These are phyloP conservation scores for Aphrophora alni DNA, from an alignment of 2,888 invertebrate species.

Conservation along the genomic window DNA sequence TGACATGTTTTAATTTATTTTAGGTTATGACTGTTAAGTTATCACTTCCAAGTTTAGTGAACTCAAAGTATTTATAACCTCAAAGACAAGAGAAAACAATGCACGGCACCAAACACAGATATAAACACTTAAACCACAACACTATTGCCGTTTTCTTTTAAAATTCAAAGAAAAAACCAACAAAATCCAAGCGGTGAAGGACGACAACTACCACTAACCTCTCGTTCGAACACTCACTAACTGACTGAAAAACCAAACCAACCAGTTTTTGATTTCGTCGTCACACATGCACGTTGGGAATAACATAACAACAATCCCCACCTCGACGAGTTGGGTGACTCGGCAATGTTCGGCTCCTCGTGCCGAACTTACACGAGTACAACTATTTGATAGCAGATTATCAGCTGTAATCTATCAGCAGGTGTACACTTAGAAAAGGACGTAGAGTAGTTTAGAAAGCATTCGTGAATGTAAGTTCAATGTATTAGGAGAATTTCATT, in stretches of 20 bases:
- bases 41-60: background rate
- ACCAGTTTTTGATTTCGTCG: conserved; percentile 32
- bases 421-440: background rate
- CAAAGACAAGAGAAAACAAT: background rate
- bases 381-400: background rate
- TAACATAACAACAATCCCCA: conserved; percentile 35
- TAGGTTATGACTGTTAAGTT: background rate
- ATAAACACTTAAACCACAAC: background rate
- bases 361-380: background rate
- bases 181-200: conserved; percentile 3
- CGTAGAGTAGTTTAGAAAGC: too few relatives aligned
- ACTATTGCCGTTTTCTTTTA: background rate
- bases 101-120: background rate
- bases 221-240: conserved; percentile 28
- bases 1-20: background rate
- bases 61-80: background rate
- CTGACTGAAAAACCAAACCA: conserved; percentile 36
- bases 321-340: background rate
- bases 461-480: too few relatives aligned
- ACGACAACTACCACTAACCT: conserved; percentile 23
- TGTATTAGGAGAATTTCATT: too few relatives aligned
- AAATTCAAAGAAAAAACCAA: conserved; percentile 6
- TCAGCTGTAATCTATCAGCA: background rate
- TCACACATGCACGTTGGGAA: conserved; percentile 33
- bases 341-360: background rate